Conservation (phyloP, 2,797 vertebrate species). For the Cyclopterus lumpus region DNA sequence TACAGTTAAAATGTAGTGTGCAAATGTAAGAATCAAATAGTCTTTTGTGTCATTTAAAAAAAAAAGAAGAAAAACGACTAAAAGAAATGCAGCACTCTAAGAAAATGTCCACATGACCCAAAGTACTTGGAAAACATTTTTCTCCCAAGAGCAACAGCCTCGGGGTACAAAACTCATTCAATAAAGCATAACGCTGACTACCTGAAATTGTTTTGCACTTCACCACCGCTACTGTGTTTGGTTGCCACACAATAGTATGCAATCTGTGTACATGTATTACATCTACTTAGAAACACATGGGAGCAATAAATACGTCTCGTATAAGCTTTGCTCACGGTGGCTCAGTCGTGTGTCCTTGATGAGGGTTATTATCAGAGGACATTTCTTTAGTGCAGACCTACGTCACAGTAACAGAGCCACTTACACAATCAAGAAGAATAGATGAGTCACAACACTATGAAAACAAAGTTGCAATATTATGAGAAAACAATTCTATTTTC, state of each 20-base stretch:
- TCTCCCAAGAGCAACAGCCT: background rate
- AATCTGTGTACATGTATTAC: background rate
- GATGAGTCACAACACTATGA: background rate
- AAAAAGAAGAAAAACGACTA: background rate
- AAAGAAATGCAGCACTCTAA: background rate
- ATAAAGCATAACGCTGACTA: conserved; percentile 8
- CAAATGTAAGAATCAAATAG: conserved; percentile 4
- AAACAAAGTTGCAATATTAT: background rate
- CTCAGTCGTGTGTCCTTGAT: background rate
- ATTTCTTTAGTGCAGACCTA: background rate
- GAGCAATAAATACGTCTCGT: background rate
- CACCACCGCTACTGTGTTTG: background rate
- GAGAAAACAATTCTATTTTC: too few relatives aligned
- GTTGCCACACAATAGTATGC: background rate
- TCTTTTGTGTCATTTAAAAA: conserved; percentile 7
- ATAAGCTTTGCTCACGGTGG: background rate
- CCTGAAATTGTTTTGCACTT: conserved; percentile 19
- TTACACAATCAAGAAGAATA: background rate
- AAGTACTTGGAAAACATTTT: conserved; percentile 14
- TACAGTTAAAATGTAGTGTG: background rate
- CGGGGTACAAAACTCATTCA: conserved; percentile 7
- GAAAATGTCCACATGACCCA: background rate
- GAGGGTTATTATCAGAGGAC: background rate
- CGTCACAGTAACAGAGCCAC: background rate
- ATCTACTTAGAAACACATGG: background rate